Evolutionary conservation across 2,797 vertebrate species (phyloP).

Genomic region (Craterocephalus amniculus): DNA sequence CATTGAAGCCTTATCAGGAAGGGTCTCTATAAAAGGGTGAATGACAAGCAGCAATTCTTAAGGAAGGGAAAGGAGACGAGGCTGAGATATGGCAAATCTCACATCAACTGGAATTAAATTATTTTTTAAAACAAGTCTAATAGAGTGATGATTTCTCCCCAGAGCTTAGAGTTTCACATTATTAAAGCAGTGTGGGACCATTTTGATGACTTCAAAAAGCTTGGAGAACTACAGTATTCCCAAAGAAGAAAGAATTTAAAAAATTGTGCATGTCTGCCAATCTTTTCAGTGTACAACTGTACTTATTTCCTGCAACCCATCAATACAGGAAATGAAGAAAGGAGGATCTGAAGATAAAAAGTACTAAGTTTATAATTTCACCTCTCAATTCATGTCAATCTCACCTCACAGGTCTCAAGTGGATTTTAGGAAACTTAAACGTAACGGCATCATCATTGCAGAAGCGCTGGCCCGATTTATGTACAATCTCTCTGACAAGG

Average conservation of each 20-base stretch:
- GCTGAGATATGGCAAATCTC: not conserved
- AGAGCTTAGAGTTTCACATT: not conserved
- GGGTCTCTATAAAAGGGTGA: not conserved
- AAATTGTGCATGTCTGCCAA: not conserved
- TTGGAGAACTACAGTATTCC: not conserved
- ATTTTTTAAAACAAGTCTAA: not conserved
- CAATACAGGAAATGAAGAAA: not conserved
- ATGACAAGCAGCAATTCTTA: not conserved
- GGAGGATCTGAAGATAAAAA: not conserved
- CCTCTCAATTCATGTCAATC: not conserved
- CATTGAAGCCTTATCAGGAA: not conserved
- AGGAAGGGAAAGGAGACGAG: not conserved
- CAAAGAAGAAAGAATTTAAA: no score
- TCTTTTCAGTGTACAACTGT: not conserved
- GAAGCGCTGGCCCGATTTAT: constrained; percentile 83
- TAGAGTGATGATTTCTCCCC: not conserved
- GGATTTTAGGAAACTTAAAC: constrained; percentile 82
- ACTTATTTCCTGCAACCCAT: not conserved
- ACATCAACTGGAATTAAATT: not conserved
- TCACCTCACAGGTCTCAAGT: constrained; percentile 75
- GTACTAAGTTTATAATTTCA: not conserved
- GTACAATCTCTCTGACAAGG: constrained; percentile 85
- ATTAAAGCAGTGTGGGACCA: not conserved
- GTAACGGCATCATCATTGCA: constrained; percentile 82
- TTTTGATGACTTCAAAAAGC: not conserved